Evolutionary conservation across 1,140 invertebrate species (phyloP).

Genomic region (Drosophila nikananu): DNA sequence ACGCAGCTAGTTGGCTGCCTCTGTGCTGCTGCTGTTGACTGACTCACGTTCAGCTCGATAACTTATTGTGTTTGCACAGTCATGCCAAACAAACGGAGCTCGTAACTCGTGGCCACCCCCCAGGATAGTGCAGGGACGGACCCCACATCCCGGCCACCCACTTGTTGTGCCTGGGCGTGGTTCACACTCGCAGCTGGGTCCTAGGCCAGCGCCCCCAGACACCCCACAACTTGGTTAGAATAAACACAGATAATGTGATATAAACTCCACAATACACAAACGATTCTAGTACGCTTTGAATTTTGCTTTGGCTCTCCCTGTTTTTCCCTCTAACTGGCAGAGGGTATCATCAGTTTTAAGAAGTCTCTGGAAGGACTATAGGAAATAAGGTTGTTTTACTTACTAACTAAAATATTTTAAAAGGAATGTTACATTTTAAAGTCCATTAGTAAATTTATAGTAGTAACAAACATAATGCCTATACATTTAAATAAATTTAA

Average conservation of each 20-base stretch:
- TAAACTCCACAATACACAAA: slow-evolving; percentile 81
- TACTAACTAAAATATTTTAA: slow-evolving; percentile 33
- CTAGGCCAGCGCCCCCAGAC: slow-evolving; percentile 28
- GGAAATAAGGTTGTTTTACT: background rate
- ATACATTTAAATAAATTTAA: too few species aligned
- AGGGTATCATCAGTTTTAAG: background rate
- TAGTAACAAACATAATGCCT: too few species aligned
- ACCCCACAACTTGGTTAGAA: slow-evolving; percentile 54
- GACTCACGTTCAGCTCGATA: slow-evolving; percentile 80
- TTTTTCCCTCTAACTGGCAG: background rate
- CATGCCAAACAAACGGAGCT: slow-evolving; percentile 70
- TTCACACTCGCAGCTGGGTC: slow-evolving; percentile 57
- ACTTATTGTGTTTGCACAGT: slow-evolving; percentile 83
- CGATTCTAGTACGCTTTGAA: slow-evolving; percentile 40
- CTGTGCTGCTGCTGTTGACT: slow-evolving; percentile 62
- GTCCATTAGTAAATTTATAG: too few species aligned
- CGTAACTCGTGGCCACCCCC: slow-evolving; percentile 63
- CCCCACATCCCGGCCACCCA: slow-evolving; percentile 54
- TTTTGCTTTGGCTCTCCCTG: slow-evolving; percentile 20
- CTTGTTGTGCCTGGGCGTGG: slow-evolving; percentile 79
- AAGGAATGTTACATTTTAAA: too few species aligned
- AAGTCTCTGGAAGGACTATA: background rate
- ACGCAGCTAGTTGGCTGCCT: slow-evolving; percentile 48
- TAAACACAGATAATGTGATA: slow-evolving; percentile 85
- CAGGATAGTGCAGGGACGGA: slow-evolving; percentile 9